Conservation (phyloP, 2,113 vertebrate species). For the Pedionomus torquatus region DNA sequence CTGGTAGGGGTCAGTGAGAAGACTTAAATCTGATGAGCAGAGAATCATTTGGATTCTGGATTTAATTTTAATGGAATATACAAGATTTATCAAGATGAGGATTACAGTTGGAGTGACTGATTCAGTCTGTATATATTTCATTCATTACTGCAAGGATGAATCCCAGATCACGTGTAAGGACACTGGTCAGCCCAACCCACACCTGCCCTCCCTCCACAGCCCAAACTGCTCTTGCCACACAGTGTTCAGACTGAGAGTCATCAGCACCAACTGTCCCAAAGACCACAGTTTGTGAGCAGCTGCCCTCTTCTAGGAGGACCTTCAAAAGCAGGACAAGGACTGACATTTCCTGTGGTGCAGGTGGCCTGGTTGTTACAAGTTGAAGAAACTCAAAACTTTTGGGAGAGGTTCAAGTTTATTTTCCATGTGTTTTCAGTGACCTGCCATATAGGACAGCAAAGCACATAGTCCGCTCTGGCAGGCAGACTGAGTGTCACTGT, state of each 20-base stretch:
- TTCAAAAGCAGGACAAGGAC: neutral
- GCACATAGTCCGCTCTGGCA: neutral
- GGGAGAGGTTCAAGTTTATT: neutral
- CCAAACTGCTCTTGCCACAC: neutral
- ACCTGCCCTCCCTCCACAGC: neutral
- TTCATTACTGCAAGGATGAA: neutral
- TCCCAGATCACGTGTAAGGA: neutral
- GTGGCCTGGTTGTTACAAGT: neutral
- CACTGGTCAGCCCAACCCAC: neutral
- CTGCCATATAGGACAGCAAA: neutral
- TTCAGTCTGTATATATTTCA: neutral
- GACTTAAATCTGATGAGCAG: neutral
- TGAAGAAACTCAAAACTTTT: neutral
- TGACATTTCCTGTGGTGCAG: neutral
- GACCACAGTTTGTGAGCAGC: accelerated
- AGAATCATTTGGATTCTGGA: neutral
- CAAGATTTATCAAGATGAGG: neutral
- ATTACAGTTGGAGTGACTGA: neutral
- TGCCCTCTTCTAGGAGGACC: neutral
- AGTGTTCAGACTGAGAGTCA: neutral
- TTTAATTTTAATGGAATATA: neutral
- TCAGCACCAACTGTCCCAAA: neutral
- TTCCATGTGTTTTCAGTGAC: neutral
- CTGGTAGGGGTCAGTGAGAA: neutral
- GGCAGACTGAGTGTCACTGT: neutral